Evolutionary conservation across 2,888 invertebrate genomes (phyloP), one percentile per base, ranked within the genome.

Genomic region (Bembecia ichneumoniformis): DNA sequence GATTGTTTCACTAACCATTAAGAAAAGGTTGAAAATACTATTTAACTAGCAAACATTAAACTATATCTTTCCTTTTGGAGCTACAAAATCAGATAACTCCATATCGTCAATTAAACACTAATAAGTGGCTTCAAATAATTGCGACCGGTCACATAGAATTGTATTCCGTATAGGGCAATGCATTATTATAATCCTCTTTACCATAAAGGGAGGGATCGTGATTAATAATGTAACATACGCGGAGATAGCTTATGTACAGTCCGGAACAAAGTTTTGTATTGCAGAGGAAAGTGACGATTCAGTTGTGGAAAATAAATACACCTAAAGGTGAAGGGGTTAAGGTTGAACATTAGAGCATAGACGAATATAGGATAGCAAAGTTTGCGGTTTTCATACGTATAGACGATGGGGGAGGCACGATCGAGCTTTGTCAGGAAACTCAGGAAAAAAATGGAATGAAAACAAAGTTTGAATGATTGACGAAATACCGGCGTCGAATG

Each of bases 131-230:
- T 49, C 47, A 55, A 15, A 16, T 66, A 58, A 70, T 66, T 65
- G 62, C 55, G 49, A 55, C 52, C 49, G 48, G 45, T 44, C 54
- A 54, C 53, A 57, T 54, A 50, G 52, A 49, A 56, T 59, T 58
- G 55, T 51, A 43, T 40, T 48, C 64, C 62, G 52, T 60, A 64
- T 47, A 54, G 15, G 59, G 59, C 48, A 40, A 52, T 51, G 60
- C 58, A 61, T 58, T 63, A 55, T 57, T 55, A 56, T 70, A 72
- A 74, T 71, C 74, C 62, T 66, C 71, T 66, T 71, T 64, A 63
- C 72, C 63, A 62, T 66, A 63, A 57, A 57, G 53, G 58, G 62
- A 51, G 51, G 48, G 48, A 44, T 48, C 50, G 50, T 60, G 57
- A 63, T 63, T 59, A 63, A 59, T 60, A 57, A 61, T 44, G 51